Evolutionary conservation across 2,113 vertebrate genomes (phyloP).

Genomic region (Todiramphus saurophagus): DNA sequence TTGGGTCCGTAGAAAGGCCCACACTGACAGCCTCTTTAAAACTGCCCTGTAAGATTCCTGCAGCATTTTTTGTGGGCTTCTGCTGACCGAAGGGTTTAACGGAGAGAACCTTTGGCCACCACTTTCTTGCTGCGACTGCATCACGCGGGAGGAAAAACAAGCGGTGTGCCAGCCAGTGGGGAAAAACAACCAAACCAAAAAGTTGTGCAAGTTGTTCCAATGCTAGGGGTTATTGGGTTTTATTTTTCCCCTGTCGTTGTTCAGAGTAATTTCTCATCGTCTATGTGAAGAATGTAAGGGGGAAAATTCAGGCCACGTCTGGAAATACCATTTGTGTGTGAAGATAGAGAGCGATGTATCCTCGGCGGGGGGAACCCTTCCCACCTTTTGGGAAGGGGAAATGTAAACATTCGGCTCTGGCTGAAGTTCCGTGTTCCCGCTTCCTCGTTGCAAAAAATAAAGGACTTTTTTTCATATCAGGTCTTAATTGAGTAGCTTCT

Average conservation of each 20-base stretch:
- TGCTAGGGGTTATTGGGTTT: not conserved
- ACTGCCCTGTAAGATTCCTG: not conserved
- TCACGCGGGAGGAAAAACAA: not conserved
- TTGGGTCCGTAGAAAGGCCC: not conserved
- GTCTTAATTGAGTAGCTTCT: not conserved
- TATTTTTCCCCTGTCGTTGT: not conserved
- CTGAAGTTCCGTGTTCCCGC: not conserved
- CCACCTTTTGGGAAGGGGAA: not conserved
- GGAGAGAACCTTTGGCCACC: not conserved
- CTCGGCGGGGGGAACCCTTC: not conserved
- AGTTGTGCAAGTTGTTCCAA: not conserved
- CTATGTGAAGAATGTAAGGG: not conserved
- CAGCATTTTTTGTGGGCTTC: not conserved
- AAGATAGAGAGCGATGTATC: not conserved
- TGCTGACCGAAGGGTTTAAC: not conserved
- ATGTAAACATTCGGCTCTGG: not conserved
- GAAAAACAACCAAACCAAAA: rapidly evolving
- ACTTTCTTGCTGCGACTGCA: not conserved
- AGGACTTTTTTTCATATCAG: not conserved
- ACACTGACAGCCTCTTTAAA: rapidly evolving
- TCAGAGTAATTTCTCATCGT: not conserved
- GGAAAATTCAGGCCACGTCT: not conserved
- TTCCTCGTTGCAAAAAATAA: not conserved
- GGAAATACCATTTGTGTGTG: not conserved
- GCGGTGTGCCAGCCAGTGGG: not conserved